These are phyloP conservation scores for Oncorhynchus masou DNA, from an alignment of 2,113 vertebrate species.

Conservation along the genomic window DNA sequence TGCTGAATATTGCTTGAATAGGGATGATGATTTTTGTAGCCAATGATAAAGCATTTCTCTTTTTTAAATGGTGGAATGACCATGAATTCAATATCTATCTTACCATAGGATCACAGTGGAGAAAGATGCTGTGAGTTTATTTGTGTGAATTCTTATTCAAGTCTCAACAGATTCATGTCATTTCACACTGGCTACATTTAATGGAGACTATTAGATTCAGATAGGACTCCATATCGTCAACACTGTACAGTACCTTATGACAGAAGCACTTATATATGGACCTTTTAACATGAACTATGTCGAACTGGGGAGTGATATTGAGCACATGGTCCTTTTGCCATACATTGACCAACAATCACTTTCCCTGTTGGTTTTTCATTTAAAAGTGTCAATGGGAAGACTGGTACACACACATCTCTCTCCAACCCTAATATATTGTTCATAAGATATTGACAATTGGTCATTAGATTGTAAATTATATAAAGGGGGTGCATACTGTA, in stretches of 20 bases:
- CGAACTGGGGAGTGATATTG: background rate
- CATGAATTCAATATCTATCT: slow-evolving; percentile 1
- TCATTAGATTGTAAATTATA: slow-evolving; percentile 44
- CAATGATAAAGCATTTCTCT: background rate
- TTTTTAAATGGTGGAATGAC: background rate
- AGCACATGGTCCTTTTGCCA: background rate
- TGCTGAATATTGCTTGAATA: slow-evolving; percentile 23
- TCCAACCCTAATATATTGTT: slow-evolving; percentile 32
- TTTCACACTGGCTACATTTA: background rate
- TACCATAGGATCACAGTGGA: background rate
- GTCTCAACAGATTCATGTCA: background rate
- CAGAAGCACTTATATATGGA: background rate
- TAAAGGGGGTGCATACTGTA: slow-evolving; percentile 59
- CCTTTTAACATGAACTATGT: background rate
- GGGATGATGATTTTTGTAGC: background rate
- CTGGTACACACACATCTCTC: background rate
- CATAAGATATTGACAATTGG: slow-evolving; percentile 35
- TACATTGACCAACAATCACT: background rate
- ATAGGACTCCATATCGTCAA: background rate
- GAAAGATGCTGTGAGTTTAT: background rate
- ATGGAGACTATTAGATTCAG: no score
- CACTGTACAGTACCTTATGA: background rate
- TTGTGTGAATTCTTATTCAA: background rate
- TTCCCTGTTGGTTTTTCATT: background rate
- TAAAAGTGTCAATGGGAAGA: slow-evolving; percentile 2